Evolutionary conservation across 1,140 invertebrate species (phyloP).

Genomic region (Heliothis virescens): DNA sequence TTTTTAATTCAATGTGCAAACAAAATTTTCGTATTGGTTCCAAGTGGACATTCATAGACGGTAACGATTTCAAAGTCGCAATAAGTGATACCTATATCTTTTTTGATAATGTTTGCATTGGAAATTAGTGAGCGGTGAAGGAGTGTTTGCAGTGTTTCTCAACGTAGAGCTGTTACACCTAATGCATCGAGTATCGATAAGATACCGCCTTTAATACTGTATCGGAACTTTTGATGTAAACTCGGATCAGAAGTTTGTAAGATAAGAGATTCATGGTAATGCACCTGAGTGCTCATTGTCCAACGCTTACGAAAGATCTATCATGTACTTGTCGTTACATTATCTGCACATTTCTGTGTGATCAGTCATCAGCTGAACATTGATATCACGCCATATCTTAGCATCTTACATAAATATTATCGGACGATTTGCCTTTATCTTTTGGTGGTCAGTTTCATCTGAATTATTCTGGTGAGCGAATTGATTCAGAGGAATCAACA

Average conservation of each 20-base stretch:
- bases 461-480: too few relatives aligned
- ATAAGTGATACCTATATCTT: slow-evolving; percentile 9
- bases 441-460: too few relatives aligned
- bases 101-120: slow-evolving; percentile 27
- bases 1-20: slow-evolving; percentile 16
- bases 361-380: neutral
- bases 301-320: neutral
- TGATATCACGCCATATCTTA: neutral
- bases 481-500: too few relatives aligned
- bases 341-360: slow-evolving; percentile 2
- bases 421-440: neutral
- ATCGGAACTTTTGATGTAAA: neutral
- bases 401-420: slow-evolving; percentile 26
- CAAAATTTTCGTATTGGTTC: slow-evolving; percentile 42
- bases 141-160: slow-evolving; percentile 18
- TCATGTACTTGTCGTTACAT: neutral
- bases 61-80: neutral
- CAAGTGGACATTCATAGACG: slow-evolving; percentile 41
- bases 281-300: too few relatives aligned
- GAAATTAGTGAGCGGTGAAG: slow-evolving; percentile 6
- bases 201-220: neutral
- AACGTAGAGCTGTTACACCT: neutral
- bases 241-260: neutral
- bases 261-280: neutral
- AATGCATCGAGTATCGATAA: neutral